Base-by-base conservation (phyloP, 2,888 invertebrate species). In the Drosophila neotestacea region DNA sequence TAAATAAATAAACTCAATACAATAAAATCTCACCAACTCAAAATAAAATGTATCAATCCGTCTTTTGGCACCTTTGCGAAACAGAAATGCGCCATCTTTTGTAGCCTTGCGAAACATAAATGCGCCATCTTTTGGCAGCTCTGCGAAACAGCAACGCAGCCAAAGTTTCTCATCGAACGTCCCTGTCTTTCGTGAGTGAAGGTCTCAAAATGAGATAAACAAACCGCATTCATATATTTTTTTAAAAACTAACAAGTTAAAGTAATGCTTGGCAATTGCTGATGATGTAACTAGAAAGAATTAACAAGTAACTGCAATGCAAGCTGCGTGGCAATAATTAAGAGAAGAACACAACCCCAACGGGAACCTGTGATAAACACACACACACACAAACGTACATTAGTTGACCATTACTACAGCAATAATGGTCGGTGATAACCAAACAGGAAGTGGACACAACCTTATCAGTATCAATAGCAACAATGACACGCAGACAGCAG, bases 401-500 rank as follows among this genome's bases (percentile, higher is more conserved):
- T 38, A 66, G 36, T 36, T 62, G 4, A 62, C 13, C 42, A 41
- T 27, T 47, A 44, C 22, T 22, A 22, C 22, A 4, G 13, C 28
- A 46, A 48, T 44, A 62, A 70, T 74, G 67, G 65, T 59, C 60
- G 36, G 39, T 9, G 81, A 83, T 41, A 59, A 48, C 7, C 61
- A 73, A 27, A 28, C 63, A 5, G 65, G 54, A 46, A 67, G 38
- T 59, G 73, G 47, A 36, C 81, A 77, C 16, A 60, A 61, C 48
- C 56, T 88, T 84, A 85, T 88, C 89, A 88, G 46, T 41, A 75
- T 88, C 10, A 79, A 68, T n/a, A 59, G 55, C 30, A 55, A 44
- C 16, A 61, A 68, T 54, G 66, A 52, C 4, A 60, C 67, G 22
- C 55, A 54, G 22, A 32, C 50, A 6, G 7, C 58, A 27, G 7